These are phyloP conservation scores for Ceramica pisi DNA, from an alignment of 2,888 invertebrate genomes.

Conservation along the genomic window DNA sequence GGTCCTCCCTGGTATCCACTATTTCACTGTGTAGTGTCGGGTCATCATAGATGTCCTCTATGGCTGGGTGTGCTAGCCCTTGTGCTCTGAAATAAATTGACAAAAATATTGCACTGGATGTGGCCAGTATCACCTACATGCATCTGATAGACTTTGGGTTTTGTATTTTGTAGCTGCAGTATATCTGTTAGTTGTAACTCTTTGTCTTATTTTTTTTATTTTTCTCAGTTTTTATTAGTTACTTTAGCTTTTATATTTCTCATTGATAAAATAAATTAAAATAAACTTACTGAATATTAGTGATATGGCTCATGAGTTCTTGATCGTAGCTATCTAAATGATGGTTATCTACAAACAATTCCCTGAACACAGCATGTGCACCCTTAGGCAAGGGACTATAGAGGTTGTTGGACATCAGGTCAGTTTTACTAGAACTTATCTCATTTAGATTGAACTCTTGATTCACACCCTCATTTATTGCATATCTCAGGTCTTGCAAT, in stretches of 20 bases:
- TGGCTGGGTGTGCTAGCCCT: constrained; percentile 80
- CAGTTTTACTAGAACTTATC: constrained; percentile 36
- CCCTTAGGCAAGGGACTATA: constrained; percentile 75
- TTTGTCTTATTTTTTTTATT: too few relatives aligned
- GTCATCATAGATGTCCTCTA: constrained; percentile 86
- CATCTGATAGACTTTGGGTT: too few relatives aligned
- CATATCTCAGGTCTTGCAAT: constrained; percentile 85
- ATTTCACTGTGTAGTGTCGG: constrained; percentile 76
- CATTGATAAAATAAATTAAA: neutral
- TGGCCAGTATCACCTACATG: too few relatives aligned
- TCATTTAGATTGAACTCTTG: constrained; percentile 82
- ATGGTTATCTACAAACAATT: constrained; percentile 85
- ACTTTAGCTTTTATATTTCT: too few relatives aligned
- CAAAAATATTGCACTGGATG: too few relatives aligned
- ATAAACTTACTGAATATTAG: constrained; percentile 85
- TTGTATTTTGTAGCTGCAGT: too few relatives aligned
- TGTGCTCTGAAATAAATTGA: constrained; percentile 70
- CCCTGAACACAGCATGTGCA: constrained; percentile 86
- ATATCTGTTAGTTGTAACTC: too few relatives aligned
- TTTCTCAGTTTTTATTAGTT: neutral
- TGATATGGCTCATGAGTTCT: constrained; percentile 83
- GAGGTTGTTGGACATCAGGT: constrained; percentile 51
- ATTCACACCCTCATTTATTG: constrained; percentile 87
- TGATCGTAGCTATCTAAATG: constrained; percentile 85
- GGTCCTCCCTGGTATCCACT: constrained; percentile 75